Base-by-base conservation (phyloP, 1,140 invertebrate species). In the Saccostrea echinata region DNA sequence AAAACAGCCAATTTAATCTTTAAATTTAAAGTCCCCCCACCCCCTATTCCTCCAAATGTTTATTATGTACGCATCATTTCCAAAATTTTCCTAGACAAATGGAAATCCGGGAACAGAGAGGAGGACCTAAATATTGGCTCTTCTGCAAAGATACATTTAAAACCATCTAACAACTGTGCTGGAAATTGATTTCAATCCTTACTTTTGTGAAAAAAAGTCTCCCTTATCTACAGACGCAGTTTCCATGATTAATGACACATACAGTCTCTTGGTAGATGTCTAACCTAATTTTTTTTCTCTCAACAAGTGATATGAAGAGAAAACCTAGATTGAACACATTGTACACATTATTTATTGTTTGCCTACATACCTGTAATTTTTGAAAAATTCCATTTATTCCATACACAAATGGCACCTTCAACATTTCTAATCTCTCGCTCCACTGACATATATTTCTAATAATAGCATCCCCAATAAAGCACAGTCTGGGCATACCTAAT, bases 401-500 rank as follows among this genome's bases (percentile, higher is more conserved):
- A 76, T 76, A 76, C 68, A 76, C 24, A 30, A 76, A 76, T 27
- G 16, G 27, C 68, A 76, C 68, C 24, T 27, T 76, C 68, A 24
- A 30, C 55, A 61, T 61, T 61, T 61, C 55, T 21, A 76, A 76
- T 76, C 68, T 76, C 68, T 76, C 68, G 68, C 68, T 76, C 68
- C 27, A 76, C 68, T 76, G 68, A 76, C 68, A 76, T 76, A 76
- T 30, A 76, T 76, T 30, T 76, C 68, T 76, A 76, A 76, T 76
- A 76, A 76, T 76, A 76, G 68, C 24, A 76, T 33, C 68, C n/a
- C 68, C 68, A 76, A 76, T 76, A 76, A 76, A 76, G 24, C 68
- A 76, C 68, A 76, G 68, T 76, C 68, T 76, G 27, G 68, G 68
- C 68, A 76, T 76, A 76, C 68, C 68, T 76, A 76, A 33, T 76